A percentile compares a stretch with the other conserved stretches of the same genome.
phyloP scores from a whole-genome alignment of 2,888 invertebrate species.

The Cryptophagus acutangulus region DNA sequence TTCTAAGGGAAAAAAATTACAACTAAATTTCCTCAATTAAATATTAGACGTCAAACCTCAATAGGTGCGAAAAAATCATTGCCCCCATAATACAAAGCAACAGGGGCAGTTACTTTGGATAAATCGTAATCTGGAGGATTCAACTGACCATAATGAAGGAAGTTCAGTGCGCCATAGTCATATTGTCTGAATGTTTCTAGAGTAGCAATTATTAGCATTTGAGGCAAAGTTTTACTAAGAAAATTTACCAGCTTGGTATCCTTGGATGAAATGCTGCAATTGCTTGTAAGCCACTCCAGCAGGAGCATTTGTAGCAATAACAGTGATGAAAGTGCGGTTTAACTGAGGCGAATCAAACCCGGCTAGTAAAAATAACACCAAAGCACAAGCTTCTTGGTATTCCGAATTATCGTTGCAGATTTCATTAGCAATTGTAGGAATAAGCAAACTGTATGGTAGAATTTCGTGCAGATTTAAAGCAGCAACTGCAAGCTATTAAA shows the following conservation, averaged over 20 bases:
- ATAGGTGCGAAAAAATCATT: slow-evolving; percentile 59
- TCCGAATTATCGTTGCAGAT: slow-evolving; percentile 13
- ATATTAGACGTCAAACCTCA: not conserved
- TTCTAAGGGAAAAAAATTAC: slow-evolving; percentile 45
- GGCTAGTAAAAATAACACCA: slow-evolving; percentile 10
- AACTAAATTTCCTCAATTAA: too few relatives aligned
- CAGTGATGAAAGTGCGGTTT: slow-evolving; percentile 11
- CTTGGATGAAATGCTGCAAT: slow-evolving; percentile 12
- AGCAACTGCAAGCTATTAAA: slow-evolving; percentile 2
- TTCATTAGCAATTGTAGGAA: slow-evolving; percentile 3
- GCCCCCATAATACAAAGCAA: slow-evolving; percentile 53
- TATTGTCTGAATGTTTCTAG: slow-evolving; percentile 41
- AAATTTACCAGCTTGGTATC: slow-evolving; percentile 12
- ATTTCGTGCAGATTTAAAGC: slow-evolving; percentile 12
- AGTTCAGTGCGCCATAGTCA: slow-evolving; percentile 48
- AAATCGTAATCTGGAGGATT: slow-evolving; percentile 54
- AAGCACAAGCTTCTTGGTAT: slow-evolving; percentile 13
- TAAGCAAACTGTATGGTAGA: slow-evolving; percentile 7
- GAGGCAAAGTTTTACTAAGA: not conserved
- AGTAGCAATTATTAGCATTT: not conserved
- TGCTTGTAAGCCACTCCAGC: slow-evolving; percentile 9
- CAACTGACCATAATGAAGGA: slow-evolving; percentile 47
- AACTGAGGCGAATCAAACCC: slow-evolving; percentile 19
- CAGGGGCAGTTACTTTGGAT: slow-evolving; percentile 51
- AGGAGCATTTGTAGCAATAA: slow-evolving; percentile 9